phyloP scores from a whole-genome alignment of 2,113 vertebrate species.

The Pteronura brasiliensis region DNA sequence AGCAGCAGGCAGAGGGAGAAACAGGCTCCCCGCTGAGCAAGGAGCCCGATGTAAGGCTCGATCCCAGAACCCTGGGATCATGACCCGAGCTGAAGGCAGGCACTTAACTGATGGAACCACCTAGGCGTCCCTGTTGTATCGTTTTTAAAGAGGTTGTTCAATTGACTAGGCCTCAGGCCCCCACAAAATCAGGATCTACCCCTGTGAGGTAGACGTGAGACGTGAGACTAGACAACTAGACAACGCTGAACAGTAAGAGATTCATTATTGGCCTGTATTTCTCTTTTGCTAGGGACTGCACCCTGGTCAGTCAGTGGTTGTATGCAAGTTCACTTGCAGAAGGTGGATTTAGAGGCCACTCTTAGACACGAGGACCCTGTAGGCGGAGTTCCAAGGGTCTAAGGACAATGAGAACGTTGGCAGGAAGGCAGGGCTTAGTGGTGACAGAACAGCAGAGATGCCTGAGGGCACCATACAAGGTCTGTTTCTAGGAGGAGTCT shows the following conservation, averaged over 20 bases:
- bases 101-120: too few species aligned
- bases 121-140: too few species aligned
- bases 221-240: too few species aligned
- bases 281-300: neutral
- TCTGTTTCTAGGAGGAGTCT: neutral
- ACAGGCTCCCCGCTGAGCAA: too few species aligned
- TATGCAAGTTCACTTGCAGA: neutral
- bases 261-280: neutral
- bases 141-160: neutral
- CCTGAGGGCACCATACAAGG: neutral
- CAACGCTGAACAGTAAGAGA: neutral
- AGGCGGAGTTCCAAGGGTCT: neutral
- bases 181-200: neutral
- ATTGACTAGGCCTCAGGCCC: neutral
- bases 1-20: too few species aligned
- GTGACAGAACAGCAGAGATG: neutral
- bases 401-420: neutral
- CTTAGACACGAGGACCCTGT: neutral
- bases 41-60: too few species aligned
- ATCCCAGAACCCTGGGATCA: too few species aligned
- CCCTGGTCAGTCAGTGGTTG: neutral
- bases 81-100: too few species aligned
- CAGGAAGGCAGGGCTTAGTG: neutral
- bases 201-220: neutral
- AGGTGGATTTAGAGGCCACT: neutral